Evolutionary conservation across 1,140 invertebrate genomes (phyloP), one percentile per base, ranked within the genome.

Genomic region (Monomorium pharaonis): DNA sequence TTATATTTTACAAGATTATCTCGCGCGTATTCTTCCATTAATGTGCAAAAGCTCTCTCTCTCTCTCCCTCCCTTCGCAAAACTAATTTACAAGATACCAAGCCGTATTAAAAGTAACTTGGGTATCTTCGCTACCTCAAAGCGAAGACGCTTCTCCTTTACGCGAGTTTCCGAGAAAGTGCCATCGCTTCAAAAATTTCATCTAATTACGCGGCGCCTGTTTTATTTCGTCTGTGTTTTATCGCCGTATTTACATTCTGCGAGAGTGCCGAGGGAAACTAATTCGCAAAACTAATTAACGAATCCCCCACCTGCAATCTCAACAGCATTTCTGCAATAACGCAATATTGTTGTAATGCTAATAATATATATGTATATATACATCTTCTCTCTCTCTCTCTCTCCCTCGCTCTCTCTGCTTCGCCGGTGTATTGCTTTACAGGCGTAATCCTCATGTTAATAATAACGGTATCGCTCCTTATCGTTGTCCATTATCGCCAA

Each of bases 81-180:
- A 83, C 78, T 83, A 83, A 83, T 83, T 83, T 83, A 83, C 78
- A 83, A 83, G 78, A 83, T 83, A 83, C 67, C 65, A 24, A 37
- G 24, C 78, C 67, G 33, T 83, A 83, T 83, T 83, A 83, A 83
- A 83, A 83, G 67, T 83, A 83, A 83, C 78, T 83, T 33, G 67
- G 67, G 51, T 74, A 58, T 67, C 33, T 33, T 7, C 24, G 65
- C 47, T 30, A 65, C 78, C 33, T 81, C 78, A 83, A 83, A 83
- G 78, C 27, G 37, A 58, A 72, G 78, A 74, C 42, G 78, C 63
- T 37, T 21, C 51, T 37, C 30, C 51, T 72, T 74, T 81, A 56
- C 44, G 33, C 37, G 54, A 72, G 65, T 33, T 44, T 51, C 18
- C 37, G 51, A 72, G 37, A 14, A 37, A 33, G 67, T 72, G 51